A percentile compares a stretch with the other conserved stretches of the same genome.
Conservation (phyloP, 1,140 invertebrate genomes). For the Artemia franciscana region DNA sequence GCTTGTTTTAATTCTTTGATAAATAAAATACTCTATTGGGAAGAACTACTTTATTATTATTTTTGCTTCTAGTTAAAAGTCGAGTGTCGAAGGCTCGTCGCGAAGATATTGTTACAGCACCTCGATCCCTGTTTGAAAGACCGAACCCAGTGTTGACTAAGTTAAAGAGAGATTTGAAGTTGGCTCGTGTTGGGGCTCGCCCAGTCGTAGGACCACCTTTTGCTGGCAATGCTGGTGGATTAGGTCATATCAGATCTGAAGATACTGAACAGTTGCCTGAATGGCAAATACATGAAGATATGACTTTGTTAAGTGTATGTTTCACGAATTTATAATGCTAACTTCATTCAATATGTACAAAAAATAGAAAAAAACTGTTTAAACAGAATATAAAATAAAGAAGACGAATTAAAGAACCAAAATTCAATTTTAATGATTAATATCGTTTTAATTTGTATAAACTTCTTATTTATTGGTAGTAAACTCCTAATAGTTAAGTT, state of each 20-base stretch:
- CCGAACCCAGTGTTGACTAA: constrained; percentile 49
- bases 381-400: no score
- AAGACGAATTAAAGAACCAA: no score
- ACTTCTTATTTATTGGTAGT: no score
- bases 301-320: constrained; percentile 40
- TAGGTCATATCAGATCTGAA: constrained; percentile 8
- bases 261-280: constrained; percentile 39
- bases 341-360: not conserved
- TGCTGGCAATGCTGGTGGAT: constrained; percentile 7
- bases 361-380: no score
- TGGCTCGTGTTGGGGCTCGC: constrained; percentile 34
- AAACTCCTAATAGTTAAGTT: no score
- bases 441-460: no score
- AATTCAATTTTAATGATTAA: no score
- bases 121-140: constrained; percentile 66
- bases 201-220: constrained; percentile 15
- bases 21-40: no score
- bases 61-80: no score
- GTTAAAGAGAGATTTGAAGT: constrained; percentile 44
- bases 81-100: constrained; percentile 32
- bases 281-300: constrained; percentile 76
- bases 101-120: constrained; percentile 48
- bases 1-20: no score
- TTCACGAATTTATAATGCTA: not conserved
- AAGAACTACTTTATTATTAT: no score